A percentile compares a stretch with the other conserved stretches of the same genome.
Conservation (phyloP, 1,140 invertebrate species). For the Micrasema longulum region DNA sequence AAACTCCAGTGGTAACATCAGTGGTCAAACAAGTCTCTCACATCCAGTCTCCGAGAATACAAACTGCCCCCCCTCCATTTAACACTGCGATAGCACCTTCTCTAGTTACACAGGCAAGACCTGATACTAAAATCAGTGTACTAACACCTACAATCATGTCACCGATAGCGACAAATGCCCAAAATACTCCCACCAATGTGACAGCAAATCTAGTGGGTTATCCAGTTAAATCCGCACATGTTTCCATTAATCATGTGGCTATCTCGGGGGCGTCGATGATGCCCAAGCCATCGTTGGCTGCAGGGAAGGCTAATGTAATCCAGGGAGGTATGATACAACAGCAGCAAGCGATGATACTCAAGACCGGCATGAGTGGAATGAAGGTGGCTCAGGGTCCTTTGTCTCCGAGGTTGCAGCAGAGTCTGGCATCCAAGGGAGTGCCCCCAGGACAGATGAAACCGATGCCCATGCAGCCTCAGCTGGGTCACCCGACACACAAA, state of each 20-base stretch:
- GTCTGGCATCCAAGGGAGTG: constrained; percentile 38
- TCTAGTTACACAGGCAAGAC: neutral
- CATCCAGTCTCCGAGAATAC: constrained; percentile 45
- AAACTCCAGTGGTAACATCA: constrained; percentile 28
- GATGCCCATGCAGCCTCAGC: constrained; percentile 46
- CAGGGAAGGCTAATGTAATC: constrained; percentile 9
- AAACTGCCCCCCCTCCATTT: constrained; percentile 1
- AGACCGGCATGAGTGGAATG: constrained; percentile 8
- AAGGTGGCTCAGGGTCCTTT: constrained; percentile 18
- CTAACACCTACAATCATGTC: constrained; percentile 19
- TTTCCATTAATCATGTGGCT: constrained; percentile 5
- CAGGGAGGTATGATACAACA: constrained; percentile 19
- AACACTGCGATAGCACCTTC: neutral
- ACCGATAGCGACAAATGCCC: neutral
- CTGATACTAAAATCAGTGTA: constrained; percentile 30
- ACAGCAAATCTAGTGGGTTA: constrained; percentile 11
- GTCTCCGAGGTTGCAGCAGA: constrained; percentile 42
- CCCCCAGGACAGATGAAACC: constrained; percentile 43
- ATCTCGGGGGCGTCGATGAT: constrained; percentile 1
- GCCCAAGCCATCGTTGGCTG: constrained; percentile 9
- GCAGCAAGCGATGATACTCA: constrained; percentile 25
- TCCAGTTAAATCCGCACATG: constrained; percentile 17
- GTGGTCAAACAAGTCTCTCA: constrained; percentile 45
- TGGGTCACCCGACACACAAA: constrained; percentile 47
- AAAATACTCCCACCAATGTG: constrained; percentile 2